Evolutionary conservation across 1,140 invertebrate species (phyloP).

Genomic region (Temnothorax longispinosus): DNA sequence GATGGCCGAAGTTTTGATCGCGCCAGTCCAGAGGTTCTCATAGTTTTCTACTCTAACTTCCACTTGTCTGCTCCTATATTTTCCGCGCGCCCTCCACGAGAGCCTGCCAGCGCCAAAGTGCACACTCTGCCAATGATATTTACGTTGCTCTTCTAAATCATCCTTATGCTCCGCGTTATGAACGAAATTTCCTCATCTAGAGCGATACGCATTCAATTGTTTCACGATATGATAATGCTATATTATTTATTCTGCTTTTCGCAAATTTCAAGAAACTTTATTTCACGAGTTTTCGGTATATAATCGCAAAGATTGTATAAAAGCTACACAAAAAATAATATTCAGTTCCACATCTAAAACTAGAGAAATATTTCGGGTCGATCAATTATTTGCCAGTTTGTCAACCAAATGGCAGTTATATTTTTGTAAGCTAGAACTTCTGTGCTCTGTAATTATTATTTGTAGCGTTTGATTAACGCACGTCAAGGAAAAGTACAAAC

Average conservation of each 20-base stretch:
- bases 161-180: neutral
- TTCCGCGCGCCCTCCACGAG: neutral
- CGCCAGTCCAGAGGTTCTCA: slow-evolving; percentile 47
- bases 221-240: neutral
- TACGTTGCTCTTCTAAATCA: slow-evolving; percentile 10
- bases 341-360: neutral
- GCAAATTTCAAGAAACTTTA: neutral
- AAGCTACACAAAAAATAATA: neutral
- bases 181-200: neutral
- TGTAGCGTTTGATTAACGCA: slow-evolving; percentile 25
- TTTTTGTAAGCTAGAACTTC: neutral
- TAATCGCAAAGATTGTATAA: neutral
- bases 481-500: slow-evolving; percentile 9
- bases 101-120: neutral
- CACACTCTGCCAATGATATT: neutral
- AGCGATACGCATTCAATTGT: neutral
- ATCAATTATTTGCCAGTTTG: neutral
- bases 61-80: neutral
- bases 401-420: neutral
- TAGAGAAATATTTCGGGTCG: neutral
- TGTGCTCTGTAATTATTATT: slow-evolving; percentile 5
- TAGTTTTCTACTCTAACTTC: slow-evolving; percentile 49
- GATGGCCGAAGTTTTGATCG: slow-evolving; percentile 59
- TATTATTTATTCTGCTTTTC: neutral
- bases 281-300: neutral